Evolutionary conservation across 2,888 invertebrate species (phyloP), one percentile per base, ranked within the genome.

Genomic region (Copidosoma aretas): DNA sequence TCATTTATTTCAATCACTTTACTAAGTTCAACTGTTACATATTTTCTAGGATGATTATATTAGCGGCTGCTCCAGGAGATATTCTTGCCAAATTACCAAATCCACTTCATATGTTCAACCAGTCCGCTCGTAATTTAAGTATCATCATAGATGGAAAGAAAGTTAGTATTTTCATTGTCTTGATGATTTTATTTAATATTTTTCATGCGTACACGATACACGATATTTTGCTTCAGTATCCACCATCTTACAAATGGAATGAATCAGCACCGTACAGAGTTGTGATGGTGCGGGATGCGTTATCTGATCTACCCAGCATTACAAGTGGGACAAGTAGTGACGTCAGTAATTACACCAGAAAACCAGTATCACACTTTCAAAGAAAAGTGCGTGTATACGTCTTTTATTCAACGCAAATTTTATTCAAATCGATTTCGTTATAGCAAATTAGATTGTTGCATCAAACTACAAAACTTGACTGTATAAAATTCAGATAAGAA

Each of bases 11-110:
- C 53, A 43, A n/a, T n/a, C n/a, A n/a, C n/a, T n/a, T n/a, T n/a
- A 61, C 56, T 19, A 56, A 15, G 63, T 4, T 46, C 19, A 65
- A 41, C 57, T 70, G 82, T 43, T 46, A n/a, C 51, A 60, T 57
- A 41, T 61, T 70, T 72, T 71, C 51, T 41, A 87, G 88, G 73
- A 87, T 91, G 51, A 91, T 95, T 53, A 90, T 95, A 43, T 81
- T 94, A 71, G 95, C 94, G 0, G 91, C 94, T 8, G 93, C 93
- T 10, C 93, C 94, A 0, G 93, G 93, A 0, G 89, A 89, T 78
- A 85, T 84, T 56, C 83, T 95, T 46, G 94, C 95, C 0, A 82
- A 85, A 24, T 93, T 90, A 80, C 95, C 95, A 0, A 92, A 93
- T 81, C 93, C 94, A 0, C 87, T 88, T 0, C 91, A 94, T 79